Evolutionary conservation across 2,113 vertebrate species (phyloP).

Genomic region (Chaenocephalus aceratus): DNA sequence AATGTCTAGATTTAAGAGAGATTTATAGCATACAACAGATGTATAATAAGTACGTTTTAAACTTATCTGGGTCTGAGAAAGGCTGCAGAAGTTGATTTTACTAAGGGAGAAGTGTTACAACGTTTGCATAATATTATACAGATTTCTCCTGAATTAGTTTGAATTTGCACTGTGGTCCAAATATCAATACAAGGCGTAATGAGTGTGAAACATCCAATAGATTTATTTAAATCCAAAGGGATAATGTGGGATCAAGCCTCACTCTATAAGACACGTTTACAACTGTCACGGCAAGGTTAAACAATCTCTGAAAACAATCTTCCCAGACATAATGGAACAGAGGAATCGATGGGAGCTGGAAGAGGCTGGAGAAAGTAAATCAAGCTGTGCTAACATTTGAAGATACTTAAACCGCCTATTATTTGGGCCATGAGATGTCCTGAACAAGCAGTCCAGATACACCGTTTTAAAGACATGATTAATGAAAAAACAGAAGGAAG

Average conservation of each 20-base stretch:
- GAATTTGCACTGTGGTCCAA: slow-evolving; percentile 36
- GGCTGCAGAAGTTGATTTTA: neutral
- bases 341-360: slow-evolving; percentile 67
- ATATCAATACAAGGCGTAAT: slow-evolving; percentile 36
- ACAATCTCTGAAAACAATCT: slow-evolving; percentile 66
- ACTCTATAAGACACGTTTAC: slow-evolving; percentile 53
- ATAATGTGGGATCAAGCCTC: slow-evolving; percentile 54
- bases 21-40: slow-evolving; percentile 36
- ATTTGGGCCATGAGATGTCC: slow-evolving; percentile 38
- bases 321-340: slow-evolving; percentile 61
- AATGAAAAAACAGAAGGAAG: slow-evolving; percentile 23
- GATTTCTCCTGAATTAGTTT: slow-evolving; percentile 31
- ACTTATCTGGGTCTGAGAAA: slow-evolving; percentile 16
- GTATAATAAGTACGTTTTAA: slow-evolving; percentile 39
- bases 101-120: slow-evolving; percentile 15
- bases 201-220: slow-evolving; percentile 40
- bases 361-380: slow-evolving; percentile 58
- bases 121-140: slow-evolving; percentile 11
- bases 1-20: slow-evolving; percentile 48
- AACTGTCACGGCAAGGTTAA: slow-evolving; percentile 63
- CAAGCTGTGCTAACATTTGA: slow-evolving; percentile 49
- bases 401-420: slow-evolving; percentile 42
- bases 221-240: slow-evolving; percentile 34
- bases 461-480: slow-evolving; percentile 1
- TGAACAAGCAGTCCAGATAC: slow-evolving; percentile 23